Base-by-base conservation (phyloP, 37 sponge, comb jelly and placozoan species). In the Hormiphora californensis region DNA sequence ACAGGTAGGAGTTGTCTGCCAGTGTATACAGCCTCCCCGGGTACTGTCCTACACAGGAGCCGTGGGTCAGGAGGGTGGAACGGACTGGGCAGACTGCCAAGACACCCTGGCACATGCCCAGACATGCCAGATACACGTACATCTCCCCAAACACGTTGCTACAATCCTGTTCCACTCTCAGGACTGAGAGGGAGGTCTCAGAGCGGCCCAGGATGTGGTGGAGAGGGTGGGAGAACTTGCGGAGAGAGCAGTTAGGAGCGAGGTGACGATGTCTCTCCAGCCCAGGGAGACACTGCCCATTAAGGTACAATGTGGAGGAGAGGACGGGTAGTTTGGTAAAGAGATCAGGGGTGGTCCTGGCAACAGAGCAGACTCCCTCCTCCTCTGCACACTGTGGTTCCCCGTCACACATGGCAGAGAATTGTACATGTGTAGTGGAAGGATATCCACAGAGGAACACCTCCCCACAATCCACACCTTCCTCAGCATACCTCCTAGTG, bases 391-490 rank as follows among this genome's bases (percentile, higher is more conserved):
- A 67, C 15, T 35, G 31, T 2, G 31, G 12, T 35, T 3, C 30
- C 8, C 30, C 30, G 19, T 67, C 68, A 67, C 68, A 67, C 36
- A 67, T 7, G 30, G 31, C 39, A 4, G 31, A 2, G 19, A 67
- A 67, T 4, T 67, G 38, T 12, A 57, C 23, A 12, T 57, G 61
- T 4, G 5, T 30, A 21, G 61, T 28, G n/a, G 61, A 30, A 12
- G 61, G 61, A 57, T 28, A 57, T 4, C 61, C 61, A 12, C 61
- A 57, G 61, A 57, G 61, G 61, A 57, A 57, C n/a, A 57, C 61
- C 23, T 57, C 61, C 7, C 23, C n/a, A 57, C 61, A 57, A 28
- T 57, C 61, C n/a, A 28, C 61, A 5, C 7, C 61, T 5, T 57
- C 61, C n/a, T 57, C 27, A 23, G 4, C 27, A 30, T 28, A 12